Evolutionary conservation across 2,797 vertebrate genomes (phyloP), one percentile per base, ranked within the genome.

Genomic region (Leuciscus waleckii): DNA sequence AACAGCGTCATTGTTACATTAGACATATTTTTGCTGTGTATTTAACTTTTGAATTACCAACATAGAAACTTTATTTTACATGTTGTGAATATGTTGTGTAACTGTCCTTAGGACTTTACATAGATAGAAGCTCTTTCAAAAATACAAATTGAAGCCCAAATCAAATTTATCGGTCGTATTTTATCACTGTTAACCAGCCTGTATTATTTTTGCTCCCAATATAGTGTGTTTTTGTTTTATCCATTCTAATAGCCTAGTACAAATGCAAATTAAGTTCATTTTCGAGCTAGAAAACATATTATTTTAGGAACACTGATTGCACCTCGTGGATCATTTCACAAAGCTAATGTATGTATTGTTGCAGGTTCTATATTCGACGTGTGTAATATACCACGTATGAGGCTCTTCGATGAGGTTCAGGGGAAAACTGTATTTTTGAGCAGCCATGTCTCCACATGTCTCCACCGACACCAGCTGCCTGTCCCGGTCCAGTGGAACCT

Each of bases 381-480:
- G 69, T 63, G 69, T 39, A 5, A 13, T 4, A 43, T 4, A 5
- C 5, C 29, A 37, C 82, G 41, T 70, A 71, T 79, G 83, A 88
- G 73, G 74, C 49, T 51, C 39, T 84, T 87, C 86, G 86, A 90
- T 95, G 94, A 96, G 92, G 88, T 95, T 93, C 86, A 92, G 91
- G 90, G 93, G 83, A 89, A 91, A 39, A 51, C 79, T 63, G 14
- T 94, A 17, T 88, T 89, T 65, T 88, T 93, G 0, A 89, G 95
- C 93, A 93, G 90, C 85, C 93, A 92, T 74, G 87, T 68, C 63
- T 80, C 94, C 23, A 87, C 93, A 17, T 93, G 93, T 37, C 89
- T 91, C 51, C 90, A 92, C 88, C 92, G 84, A 1, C 85, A 84
- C 0, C 63, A 91, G 61, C 54, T 92, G 63, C 91, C 91, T 2